Base-by-base conservation (phyloP, 2,888 invertebrate species). In the Eulithis prunata region DNA sequence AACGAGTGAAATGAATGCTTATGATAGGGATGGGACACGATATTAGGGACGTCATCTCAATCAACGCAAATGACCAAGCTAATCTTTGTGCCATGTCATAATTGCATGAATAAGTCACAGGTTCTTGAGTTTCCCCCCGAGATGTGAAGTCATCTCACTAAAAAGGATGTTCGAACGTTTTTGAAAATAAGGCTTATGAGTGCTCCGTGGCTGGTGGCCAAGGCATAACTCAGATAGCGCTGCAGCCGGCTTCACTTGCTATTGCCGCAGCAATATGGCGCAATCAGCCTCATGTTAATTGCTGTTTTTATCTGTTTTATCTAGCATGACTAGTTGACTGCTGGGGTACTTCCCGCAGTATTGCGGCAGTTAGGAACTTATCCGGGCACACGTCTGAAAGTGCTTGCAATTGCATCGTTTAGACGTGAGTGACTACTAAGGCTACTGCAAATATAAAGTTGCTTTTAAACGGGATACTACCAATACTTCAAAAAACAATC, bases 241-340 rank as follows among this genome's bases (percentile, higher is more conserved):
- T 53, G 67, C 63, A 52, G 52, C 60, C 57, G 60, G 59, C 62
- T 59, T 60, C 46, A 59, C 53, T 57, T 12, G 62, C 56, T 38
- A 45, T 57, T 43, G 62, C 55, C 47, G 36, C 65, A 12, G 56
- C 67, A 63, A 67, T 67, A 67, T 59, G 59, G 41, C 57, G 56
- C 63, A 63, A 67, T 67, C 60, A 67, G 56, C 56, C 52, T 49
- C 52, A n/a, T 14, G 54, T 67, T 67, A 67, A 67, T 67, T 63
- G 63, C 63, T 53, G 41, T 49, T 66, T 59, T 66, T 56, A 62
- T 59, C 59, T 46, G 55, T 55, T 63, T 63, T 60, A 67, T 67
- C 47, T 67, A 56, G 49, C 67, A 36, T 36, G 52, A 57, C 57
- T 53, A 8, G 49, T 49, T 41, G 41, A 41, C 41, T 41, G 10